phyloP scores from a whole-genome alignment of 2,113 vertebrate genomes.

The Phainopepla nitens region DNA sequence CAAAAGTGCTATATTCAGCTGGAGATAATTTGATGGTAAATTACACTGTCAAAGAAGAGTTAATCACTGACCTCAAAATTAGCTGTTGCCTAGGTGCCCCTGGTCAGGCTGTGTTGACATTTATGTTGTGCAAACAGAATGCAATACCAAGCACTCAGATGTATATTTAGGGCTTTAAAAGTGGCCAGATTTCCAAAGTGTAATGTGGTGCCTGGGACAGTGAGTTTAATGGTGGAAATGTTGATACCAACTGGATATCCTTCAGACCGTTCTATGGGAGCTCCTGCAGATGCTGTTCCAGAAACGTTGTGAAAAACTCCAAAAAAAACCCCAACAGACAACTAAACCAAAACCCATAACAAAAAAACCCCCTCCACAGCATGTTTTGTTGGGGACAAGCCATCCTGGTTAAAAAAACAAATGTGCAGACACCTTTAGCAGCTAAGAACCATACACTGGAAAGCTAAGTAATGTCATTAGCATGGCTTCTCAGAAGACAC shows the following conservation, averaged over 20 bases:
- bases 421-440: not conserved
- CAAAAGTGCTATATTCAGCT: slow-evolving; percentile 9
- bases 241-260: not conserved
- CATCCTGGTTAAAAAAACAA: not conserved
- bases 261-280: not conserved
- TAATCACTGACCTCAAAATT: slow-evolving; percentile 65
- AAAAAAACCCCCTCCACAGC: not conserved
- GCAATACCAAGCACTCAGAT: not conserved
- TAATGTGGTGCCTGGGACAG: not conserved
- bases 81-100: slow-evolving; percentile 57
- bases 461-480: not conserved
- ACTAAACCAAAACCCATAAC: not conserved
- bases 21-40: slow-evolving; percentile 23
- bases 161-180: slow-evolving; percentile 1
- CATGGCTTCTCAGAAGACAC: not conserved
- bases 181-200: not conserved
- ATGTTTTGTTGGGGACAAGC: not conserved
- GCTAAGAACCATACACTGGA: not conserved
- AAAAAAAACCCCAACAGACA: not conserved
- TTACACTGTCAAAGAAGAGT: slow-evolving; percentile 52
- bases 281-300: not conserved
- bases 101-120: slow-evolving; percentile 47
- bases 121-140: slow-evolving; percentile 47
- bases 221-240: not conserved
- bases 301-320: accelerated